Evolutionary conservation across 2,797 vertebrate species (phyloP).

Genomic region (Acanthis flammea): DNA sequence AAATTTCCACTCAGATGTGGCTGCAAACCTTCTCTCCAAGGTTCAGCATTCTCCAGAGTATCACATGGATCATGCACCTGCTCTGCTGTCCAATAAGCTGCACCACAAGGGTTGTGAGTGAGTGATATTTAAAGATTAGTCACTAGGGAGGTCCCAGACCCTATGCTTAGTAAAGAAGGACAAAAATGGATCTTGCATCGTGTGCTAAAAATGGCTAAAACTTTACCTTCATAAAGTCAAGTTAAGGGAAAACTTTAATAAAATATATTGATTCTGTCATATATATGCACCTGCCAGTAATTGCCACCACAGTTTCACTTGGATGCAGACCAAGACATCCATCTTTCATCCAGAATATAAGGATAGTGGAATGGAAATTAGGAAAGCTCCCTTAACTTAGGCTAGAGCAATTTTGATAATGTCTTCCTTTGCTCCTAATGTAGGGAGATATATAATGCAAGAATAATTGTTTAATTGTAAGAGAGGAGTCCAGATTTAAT

Average conservation of each 20-base stretch:
- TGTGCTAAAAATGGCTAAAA: background rate
- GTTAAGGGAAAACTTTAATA: background rate
- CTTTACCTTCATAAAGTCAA: background rate
- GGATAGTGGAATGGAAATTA: slow-evolving; percentile 37
- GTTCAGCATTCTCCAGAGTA: background rate
- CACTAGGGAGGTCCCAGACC: background rate
- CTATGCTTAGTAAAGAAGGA: background rate
- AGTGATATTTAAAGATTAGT: background rate
- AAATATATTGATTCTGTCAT: background rate
- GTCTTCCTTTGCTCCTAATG: background rate
- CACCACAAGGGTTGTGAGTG: background rate
- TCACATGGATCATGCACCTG: rapidly evolving
- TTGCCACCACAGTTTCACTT: background rate
- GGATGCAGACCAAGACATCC: background rate
- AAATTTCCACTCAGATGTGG: background rate
- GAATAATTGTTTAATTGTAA: slow-evolving; percentile 35
- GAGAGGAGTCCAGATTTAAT: background rate
- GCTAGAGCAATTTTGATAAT: slow-evolving; percentile 19
- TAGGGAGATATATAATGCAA: background rate
- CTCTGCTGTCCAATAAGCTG: background rate
- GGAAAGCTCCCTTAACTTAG: background rate
- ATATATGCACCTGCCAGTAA: background rate
- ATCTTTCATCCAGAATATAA: background rate
- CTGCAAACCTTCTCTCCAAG: background rate
- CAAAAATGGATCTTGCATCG: background rate